phyloP scores from a whole-genome alignment of 2,797 vertebrate genomes.

The Betta splendens region DNA sequence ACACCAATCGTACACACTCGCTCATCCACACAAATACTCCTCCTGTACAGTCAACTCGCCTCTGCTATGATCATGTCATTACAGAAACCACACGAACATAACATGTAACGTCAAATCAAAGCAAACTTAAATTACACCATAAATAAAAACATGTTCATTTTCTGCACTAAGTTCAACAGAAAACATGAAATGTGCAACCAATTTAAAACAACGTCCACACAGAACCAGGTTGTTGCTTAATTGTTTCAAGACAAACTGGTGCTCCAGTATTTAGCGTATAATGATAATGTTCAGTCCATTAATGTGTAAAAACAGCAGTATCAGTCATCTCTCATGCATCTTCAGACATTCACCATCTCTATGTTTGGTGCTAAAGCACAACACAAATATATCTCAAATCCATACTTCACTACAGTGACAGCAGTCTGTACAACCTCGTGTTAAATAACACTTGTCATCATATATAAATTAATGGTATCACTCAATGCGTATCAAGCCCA shows the following conservation, averaged over 20 bases:
- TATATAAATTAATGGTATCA: slow-evolving; percentile 40
- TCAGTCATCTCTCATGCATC: slow-evolving; percentile 46
- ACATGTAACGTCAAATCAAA: slow-evolving; percentile 34
- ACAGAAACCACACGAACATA: slow-evolving; percentile 48
- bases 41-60: slow-evolving; percentile 34
- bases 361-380: slow-evolving; percentile 40
- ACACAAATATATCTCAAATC: slow-evolving; percentile 38
- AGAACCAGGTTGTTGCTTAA: slow-evolving; percentile 26
- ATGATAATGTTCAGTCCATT: slow-evolving; percentile 28
- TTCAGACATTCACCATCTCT: slow-evolving; percentile 39
- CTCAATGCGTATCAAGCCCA: slow-evolving; percentile 31
- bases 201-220: slow-evolving; percentile 36
- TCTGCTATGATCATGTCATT: slow-evolving; percentile 45
- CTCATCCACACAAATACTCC: slow-evolving; percentile 41
- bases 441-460: slow-evolving; percentile 47
- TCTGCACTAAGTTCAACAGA: slow-evolving; percentile 42
- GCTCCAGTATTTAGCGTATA: slow-evolving; percentile 37
- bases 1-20: slow-evolving; percentile 40
- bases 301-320: slow-evolving; percentile 43
- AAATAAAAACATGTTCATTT: slow-evolving; percentile 65
- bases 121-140: slow-evolving; percentile 65
- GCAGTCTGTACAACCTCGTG: slow-evolving; percentile 57
- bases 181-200: slow-evolving; percentile 62
- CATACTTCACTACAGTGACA: slow-evolving; percentile 44
- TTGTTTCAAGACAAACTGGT: slow-evolving; percentile 20